Evolutionary conservation across 2,888 invertebrate species (phyloP).

Genomic region (Creontiades dilutus): DNA sequence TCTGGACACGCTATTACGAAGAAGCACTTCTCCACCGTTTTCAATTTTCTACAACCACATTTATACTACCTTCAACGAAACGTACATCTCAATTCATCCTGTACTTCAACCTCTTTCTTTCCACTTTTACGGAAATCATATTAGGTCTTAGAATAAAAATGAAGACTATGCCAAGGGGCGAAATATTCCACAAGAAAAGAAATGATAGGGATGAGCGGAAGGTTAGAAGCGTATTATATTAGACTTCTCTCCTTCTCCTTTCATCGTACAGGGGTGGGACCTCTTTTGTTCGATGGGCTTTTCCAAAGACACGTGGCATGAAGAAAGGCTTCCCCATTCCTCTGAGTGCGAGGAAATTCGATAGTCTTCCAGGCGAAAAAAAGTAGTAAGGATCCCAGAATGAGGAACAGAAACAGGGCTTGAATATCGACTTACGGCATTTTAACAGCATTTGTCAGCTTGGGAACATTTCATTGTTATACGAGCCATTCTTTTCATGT

Average conservation of each 20-base stretch:
- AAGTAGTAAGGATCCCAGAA: constrained; percentile 10
- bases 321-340: constrained; percentile 18
- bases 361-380: constrained; percentile 25
- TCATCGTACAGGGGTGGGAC: background rate
- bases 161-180: background rate
- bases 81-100: too few species aligned
- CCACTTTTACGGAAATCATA: too few species aligned
- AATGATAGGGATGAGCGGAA: constrained; percentile 21
- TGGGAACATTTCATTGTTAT: background rate
- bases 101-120: too few species aligned
- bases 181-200: background rate
- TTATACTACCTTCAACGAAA: too few species aligned
- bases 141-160: background rate
- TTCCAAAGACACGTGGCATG: constrained; percentile 56
- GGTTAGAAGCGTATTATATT: constrained; percentile 47
- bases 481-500: too few species aligned
- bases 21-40: too few species aligned
- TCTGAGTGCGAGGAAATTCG: constrained; percentile 46
- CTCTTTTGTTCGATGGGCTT: constrained; percentile 1
- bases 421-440: constrained; percentile 27
- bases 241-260: constrained; percentile 35
- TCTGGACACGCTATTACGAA: too few species aligned
- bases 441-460: constrained; percentile 8
- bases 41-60: too few species aligned
- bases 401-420: background rate